A percentile compares a stretch with the other conserved stretches of the same genome.
Conservation (phyloP, 2,797 vertebrate genomes). For the Poecile montanus region DNA sequence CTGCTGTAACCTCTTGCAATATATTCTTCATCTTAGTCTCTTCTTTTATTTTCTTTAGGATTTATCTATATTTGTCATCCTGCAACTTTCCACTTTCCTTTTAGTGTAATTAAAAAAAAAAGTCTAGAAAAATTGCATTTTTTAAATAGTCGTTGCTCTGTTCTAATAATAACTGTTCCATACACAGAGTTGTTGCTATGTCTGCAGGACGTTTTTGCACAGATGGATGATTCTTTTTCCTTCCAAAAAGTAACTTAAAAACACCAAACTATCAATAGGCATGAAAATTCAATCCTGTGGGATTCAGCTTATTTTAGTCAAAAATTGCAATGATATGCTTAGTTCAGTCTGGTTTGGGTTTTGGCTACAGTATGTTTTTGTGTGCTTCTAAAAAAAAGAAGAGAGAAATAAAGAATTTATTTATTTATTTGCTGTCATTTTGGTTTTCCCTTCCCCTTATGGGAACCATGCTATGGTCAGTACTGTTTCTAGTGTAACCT, state of each 20-base stretch:
- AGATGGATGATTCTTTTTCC: conserved; percentile 48
- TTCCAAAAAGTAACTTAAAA: conserved; percentile 45
- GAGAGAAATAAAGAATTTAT: background rate
- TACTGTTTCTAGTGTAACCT: background rate
- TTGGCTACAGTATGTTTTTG: conserved; percentile 13
- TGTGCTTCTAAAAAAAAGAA: background rate
- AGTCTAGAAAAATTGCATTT: background rate
- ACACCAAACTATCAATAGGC: conserved; percentile 20
- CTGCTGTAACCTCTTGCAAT: background rate
- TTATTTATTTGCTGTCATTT: background rate
- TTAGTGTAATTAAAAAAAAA: background rate
- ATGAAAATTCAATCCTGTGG: background rate
- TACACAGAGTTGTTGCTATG: conserved; percentile 50
- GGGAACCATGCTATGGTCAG: background rate
- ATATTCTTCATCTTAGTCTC: background rate
- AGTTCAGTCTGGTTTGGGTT: conserved; percentile 23
- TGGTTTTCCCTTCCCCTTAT: background rate
- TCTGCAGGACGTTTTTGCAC: conserved; percentile 26
- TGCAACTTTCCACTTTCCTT: background rate
- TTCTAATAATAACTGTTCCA: conserved; percentile 59
- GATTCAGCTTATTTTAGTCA: conserved; percentile 41
- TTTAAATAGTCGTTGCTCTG: background rate
- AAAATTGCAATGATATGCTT: background rate
- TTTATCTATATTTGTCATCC: background rate
- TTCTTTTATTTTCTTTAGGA: background rate